Percentiles rank a stretch among this genome's conserved stretches.
These are phyloP conservation scores for Lichenostomus cassidix DNA, from an alignment of 2,113 vertebrate species.

Conservation along the genomic window DNA sequence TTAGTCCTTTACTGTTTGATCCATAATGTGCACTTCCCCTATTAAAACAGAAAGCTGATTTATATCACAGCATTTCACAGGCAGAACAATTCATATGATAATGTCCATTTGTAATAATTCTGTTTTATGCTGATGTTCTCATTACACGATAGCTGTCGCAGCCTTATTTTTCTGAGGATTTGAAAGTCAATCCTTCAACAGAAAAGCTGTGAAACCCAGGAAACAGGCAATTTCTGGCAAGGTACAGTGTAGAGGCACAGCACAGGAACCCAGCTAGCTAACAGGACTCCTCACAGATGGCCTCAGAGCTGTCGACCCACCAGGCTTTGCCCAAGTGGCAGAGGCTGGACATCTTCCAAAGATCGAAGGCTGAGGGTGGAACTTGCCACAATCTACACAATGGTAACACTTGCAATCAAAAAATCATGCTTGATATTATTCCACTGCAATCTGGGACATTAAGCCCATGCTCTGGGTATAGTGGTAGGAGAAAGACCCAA, in stretches of 20 bases:
- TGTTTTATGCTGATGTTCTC: not conserved
- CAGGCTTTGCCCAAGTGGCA: rapidly evolving
- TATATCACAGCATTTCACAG: not conserved
- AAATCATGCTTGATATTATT: not conserved
- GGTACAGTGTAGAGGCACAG: not conserved
- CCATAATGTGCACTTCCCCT: not conserved
- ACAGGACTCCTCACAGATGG: not conserved
- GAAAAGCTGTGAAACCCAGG: not conserved
- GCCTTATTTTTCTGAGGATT: not conserved
- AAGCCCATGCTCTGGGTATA: not conserved
- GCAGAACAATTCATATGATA: not conserved
- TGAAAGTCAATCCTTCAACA: not conserved
- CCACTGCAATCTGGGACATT: not conserved
- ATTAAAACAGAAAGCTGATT: not conserved
- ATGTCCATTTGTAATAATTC: not conserved
- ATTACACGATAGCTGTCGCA: not conserved
- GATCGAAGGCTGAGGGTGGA: not conserved
- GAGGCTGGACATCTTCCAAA: not conserved
- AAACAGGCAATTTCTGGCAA: not conserved
- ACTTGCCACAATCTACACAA: not conserved
- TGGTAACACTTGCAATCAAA: not conserved
- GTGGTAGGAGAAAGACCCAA: not conserved
- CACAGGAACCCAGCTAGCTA: not conserved
- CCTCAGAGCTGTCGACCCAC: not conserved
- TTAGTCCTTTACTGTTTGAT: not conserved